These are phyloP conservation scores for Dendrocopos noguchii DNA, from an alignment of 2,113 vertebrate genomes.

Conservation along the genomic window DNA sequence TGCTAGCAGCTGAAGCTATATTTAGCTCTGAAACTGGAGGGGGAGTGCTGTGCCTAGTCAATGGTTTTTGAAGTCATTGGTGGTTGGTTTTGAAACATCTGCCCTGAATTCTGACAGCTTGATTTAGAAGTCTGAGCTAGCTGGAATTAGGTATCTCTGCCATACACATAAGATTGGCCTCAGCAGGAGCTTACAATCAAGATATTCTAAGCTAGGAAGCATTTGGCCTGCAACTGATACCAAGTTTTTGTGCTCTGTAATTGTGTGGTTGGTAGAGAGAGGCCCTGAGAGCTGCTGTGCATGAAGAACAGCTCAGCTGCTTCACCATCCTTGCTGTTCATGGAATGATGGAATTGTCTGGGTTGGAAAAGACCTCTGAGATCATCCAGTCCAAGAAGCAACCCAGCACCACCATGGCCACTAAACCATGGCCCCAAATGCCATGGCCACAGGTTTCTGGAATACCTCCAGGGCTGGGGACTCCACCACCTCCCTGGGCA, in stretches of 20 bases:
- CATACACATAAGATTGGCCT: rapidly evolving
- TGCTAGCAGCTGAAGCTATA: not conserved
- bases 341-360: not conserved
- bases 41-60: not conserved
- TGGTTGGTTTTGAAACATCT: not conserved
- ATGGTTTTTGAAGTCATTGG: not conserved
- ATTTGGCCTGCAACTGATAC: not conserved
- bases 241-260: not conserved
- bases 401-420: no score
- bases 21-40: not conserved
- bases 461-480: no score
- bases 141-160: not conserved
- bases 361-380: no score
- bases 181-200: not conserved
- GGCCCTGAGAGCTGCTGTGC: not conserved
- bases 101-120: not conserved
- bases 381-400: no score
- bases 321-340: not conserved
- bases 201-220: not conserved
- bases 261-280: not conserved
- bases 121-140: not conserved
- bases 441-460: no score
- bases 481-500: no score
- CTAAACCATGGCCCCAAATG: no score
- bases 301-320: not conserved